A percentile compares a stretch with the other conserved stretches of the same genome.
These are phyloP conservation scores for Phylloscopus collybita DNA, from an alignment of 2,797 vertebrate species.

Conservation along the genomic window DNA sequence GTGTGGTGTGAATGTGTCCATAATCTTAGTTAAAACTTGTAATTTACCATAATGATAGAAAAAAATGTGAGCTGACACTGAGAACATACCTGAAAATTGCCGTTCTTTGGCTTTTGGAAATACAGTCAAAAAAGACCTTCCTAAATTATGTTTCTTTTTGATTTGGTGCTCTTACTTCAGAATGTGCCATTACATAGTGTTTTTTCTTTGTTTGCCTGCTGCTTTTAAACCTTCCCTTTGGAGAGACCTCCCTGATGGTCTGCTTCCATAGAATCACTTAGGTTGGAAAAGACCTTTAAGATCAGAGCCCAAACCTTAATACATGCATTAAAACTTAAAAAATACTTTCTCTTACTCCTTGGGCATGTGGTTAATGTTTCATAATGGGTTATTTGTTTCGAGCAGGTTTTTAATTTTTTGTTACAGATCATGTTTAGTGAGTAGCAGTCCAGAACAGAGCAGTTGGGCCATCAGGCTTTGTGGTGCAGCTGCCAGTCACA, in stretches of 20 bases:
- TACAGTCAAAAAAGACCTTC: no score
- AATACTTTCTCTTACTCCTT: neutral
- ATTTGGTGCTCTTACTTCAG: neutral
- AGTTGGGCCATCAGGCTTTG: neutral
- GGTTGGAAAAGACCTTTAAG: neutral
- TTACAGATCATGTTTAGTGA: neutral
- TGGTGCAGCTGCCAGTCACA: neutral
- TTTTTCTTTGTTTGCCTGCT: neutral
- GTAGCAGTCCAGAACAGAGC: neutral
- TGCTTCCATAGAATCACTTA: neutral
- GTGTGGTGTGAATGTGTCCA: rapidly evolving
- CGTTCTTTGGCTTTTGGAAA: neutral
- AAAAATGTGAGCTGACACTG: neutral
- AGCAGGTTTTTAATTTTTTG: neutral
- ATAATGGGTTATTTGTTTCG: neutral
- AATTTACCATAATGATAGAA: neutral
- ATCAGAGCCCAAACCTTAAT: neutral
- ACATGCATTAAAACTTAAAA: neutral
- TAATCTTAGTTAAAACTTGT: neutral
- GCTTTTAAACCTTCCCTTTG: neutral
- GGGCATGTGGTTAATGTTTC: rapidly evolving
- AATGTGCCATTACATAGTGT: neutral
- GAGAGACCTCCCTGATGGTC: neutral
- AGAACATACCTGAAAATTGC: neutral
- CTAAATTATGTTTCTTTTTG: neutral